Evolutionary conservation across 2,888 invertebrate species (phyloP).

Genomic region (Herminia tarsipennalis): DNA sequence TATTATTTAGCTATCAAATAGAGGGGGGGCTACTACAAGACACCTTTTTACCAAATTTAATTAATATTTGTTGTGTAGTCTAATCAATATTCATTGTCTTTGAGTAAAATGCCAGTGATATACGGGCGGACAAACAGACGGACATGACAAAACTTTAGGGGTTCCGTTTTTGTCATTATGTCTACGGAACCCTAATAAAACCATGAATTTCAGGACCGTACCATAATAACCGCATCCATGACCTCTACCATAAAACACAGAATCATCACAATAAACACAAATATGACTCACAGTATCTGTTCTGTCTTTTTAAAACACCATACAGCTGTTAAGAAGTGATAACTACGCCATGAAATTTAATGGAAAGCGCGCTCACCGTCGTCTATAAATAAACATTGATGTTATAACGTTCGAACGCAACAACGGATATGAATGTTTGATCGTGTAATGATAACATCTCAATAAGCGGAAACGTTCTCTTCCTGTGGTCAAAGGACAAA

Average conservation of each 20-base stretch:
- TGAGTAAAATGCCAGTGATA: too few species aligned
- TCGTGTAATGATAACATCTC: slow-evolving; percentile 53
- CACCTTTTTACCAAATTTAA: too few species aligned
- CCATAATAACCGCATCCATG: slow-evolving; percentile 53
- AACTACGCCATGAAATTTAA: slow-evolving; percentile 30
- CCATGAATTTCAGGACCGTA: too few species aligned
- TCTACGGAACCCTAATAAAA: too few species aligned
- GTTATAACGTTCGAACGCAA: slow-evolving; percentile 30
- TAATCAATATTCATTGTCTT: too few species aligned
- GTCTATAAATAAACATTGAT: slow-evolving; percentile 35
- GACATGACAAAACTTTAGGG: too few species aligned
- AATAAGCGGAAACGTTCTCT: slow-evolving; percentile 55
- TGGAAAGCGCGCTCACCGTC: slow-evolving; percentile 30
- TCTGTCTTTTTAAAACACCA: slow-evolving; percentile 24
- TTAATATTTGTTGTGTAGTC: too few species aligned
- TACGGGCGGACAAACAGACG: too few species aligned
- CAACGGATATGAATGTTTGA: slow-evolving; percentile 53
- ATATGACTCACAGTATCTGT: slow-evolving; percentile 28
- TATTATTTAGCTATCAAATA: too few species aligned
- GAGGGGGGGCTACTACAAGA: too few species aligned
- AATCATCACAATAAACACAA: slow-evolving; percentile 59
- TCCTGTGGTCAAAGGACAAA: slow-evolving; percentile 49
- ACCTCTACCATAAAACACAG: slow-evolving; percentile 62
- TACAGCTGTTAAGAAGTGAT: slow-evolving; percentile 38
- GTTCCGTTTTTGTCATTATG: too few species aligned